Evolutionary conservation across 2,888 invertebrate species (phyloP).

Genomic region (Luperina testacea): DNA sequence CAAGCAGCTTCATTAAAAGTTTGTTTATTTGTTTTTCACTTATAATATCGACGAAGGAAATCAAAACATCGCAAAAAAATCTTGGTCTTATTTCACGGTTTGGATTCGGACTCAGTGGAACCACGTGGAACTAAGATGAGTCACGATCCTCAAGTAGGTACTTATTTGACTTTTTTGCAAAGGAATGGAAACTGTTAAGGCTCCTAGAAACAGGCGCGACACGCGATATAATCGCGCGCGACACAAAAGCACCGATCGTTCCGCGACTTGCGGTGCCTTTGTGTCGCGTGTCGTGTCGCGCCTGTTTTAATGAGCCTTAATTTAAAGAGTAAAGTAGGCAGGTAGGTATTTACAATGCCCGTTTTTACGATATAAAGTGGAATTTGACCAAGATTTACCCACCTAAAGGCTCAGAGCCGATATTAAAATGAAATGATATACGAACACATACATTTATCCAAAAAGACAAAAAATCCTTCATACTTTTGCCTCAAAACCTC

Average conservation of each 20-base stretch:
- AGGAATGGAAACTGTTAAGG: neutral
- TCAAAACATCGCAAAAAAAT: conserved; percentile 29
- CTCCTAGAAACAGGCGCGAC: too few relatives aligned
- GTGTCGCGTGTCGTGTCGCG: too few relatives aligned
- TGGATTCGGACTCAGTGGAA: conserved; percentile 1
- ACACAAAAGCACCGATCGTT: too few relatives aligned
- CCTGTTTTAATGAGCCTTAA: neutral
- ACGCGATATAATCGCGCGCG: too few relatives aligned
- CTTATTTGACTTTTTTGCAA: neutral
- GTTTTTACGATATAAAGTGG: neutral
- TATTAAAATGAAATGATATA: neutral
- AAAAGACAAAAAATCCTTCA: neutral
- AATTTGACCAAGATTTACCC: neutral
- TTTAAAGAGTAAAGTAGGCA: neutral
- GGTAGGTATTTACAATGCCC: too few relatives aligned
- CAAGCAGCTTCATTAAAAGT: conserved; percentile 15
- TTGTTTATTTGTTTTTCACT: conserved; percentile 32
- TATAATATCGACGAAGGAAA: conserved; percentile 16
- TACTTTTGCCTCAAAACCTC: neutral
- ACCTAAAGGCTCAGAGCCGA: neutral
- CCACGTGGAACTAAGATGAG: conserved; percentile 11
- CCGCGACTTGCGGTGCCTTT: too few relatives aligned
- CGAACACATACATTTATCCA: neutral
- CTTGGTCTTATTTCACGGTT: conserved; percentile 10
- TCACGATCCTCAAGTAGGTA: conserved; percentile 14